Evolutionary conservation across 2,888 invertebrate genomes (phyloP), one percentile per base, ranked within the genome.

Genomic region (Volucella bombylans): DNA sequence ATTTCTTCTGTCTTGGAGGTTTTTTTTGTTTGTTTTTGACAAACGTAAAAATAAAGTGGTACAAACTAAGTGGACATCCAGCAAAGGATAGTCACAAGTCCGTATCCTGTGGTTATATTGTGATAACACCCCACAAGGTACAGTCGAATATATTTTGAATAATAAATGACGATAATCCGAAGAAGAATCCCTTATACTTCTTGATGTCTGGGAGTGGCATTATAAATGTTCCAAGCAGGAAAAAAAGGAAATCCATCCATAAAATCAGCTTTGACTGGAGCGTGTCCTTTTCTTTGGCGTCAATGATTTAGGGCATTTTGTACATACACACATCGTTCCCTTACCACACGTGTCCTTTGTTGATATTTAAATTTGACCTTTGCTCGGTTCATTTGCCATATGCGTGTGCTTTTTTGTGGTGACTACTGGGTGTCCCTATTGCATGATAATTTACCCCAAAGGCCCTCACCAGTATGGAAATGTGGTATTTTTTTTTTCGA

Each of bases 331-430:
- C 18, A 12, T 12, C 11, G 43, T 12, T 11, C 2, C 12, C 11
- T 1, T 2, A 2, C 1, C 10, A 52, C 67, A 68, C 54, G 39
- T 76, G 45, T 74, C 74, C 52, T 38, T 31, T 43, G 65, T 52
- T 10, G 57, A 57, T 64, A 43, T 76, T 71, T 50, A 49, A 68
- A 62, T 77, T 64, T 71, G 62, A 50, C 77, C 69, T 78, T 64
- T 49, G 54, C 62, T 45, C 47, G 77, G 61, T 62, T 77, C 57
- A 31, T 68, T 76, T 54, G 41, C n/a, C 61, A 2, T 54, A 31
- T 31, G 6, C 31, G 31, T 31, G 31, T 31, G 31, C 31, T 6
- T 31, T 6, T 31, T 31, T 31, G 31, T 31, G 6, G 31, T 31
- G 31, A 6, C 6, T 31, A 31, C 31, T 6, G 23, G n/a, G 39